A percentile compares a stretch with the other conserved stretches of the same genome.
Conservation (phyloP, 1,140 invertebrate species). For the Pseudomyrmex flavicornis region DNA sequence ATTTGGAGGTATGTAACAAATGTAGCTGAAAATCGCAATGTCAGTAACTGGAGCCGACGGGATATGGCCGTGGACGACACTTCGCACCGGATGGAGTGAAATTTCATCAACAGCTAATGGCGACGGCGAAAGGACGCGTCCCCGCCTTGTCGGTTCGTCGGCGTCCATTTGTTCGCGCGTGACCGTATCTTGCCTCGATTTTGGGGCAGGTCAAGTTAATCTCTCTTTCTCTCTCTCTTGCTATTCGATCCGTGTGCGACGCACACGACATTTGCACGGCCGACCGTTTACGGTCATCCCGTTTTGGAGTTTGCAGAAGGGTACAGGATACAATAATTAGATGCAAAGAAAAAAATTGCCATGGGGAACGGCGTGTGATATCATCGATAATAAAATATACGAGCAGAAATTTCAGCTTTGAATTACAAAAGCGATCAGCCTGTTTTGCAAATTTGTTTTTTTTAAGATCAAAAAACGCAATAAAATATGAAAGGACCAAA, state of each 20-base stretch:
- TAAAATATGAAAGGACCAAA: not conserved
- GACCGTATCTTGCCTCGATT: slow-evolving; percentile 46
- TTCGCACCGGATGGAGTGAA: slow-evolving; percentile 48
- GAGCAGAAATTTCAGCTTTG: not conserved
- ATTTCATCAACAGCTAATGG: slow-evolving; percentile 50
- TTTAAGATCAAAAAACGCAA: not conserved
- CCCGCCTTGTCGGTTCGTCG: slow-evolving; percentile 33
- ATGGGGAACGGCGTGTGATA: not conserved
- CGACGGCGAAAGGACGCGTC: slow-evolving; percentile 27
- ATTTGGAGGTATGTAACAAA: not conserved
- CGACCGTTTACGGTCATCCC: slow-evolving; percentile 41
- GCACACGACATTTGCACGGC: slow-evolving; percentile 24
- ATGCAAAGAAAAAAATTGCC: not conserved
- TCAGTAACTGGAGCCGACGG: slow-evolving; percentile 15
- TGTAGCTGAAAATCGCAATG: not conserved
- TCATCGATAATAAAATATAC: slow-evolving; percentile 20
- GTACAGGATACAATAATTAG: not conserved
- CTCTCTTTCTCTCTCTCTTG: slow-evolving; percentile 12
- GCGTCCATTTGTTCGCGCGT: slow-evolving; percentile 33
- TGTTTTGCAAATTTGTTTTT: not conserved
- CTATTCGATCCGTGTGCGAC: slow-evolving; percentile 1
- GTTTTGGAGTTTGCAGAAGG: slow-evolving; percentile 31
- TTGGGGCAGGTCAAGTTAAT: slow-evolving; percentile 58
- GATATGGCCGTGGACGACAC: not conserved
- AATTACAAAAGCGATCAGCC: not conserved